Conservation (phyloP, 1,140 invertebrate genomes). For the Drosophila yakuba region DNA sequence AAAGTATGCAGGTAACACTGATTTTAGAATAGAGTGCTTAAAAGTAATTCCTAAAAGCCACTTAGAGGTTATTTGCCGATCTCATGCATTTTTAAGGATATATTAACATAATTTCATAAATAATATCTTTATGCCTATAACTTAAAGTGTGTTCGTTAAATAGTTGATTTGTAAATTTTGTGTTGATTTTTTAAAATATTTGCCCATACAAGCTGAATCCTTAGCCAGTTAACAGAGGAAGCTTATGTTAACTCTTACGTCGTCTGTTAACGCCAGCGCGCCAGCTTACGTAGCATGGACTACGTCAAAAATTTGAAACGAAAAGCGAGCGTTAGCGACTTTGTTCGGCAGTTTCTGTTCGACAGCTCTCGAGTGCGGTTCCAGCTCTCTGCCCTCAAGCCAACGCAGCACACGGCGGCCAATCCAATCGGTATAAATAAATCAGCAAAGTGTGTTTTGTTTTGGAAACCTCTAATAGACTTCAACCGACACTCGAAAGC, state of each 20-base stretch:
- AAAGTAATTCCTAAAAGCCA: too few relatives aligned
- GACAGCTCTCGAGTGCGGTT: conserved; percentile 68
- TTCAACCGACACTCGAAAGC: conserved; percentile 33
- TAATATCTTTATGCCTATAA: too few relatives aligned
- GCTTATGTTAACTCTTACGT: conserved; percentile 14
- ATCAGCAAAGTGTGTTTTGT: conserved; percentile 48
- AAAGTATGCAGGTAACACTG: too few relatives aligned
- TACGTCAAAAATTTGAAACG: conserved; percentile 48
- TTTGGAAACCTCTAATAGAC: conserved; percentile 46
- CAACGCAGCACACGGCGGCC: neutral
- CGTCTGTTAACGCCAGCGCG: conserved; percentile 25
- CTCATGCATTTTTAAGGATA: too few relatives aligned
- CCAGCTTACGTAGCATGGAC: conserved; percentile 14
- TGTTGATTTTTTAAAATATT: too few relatives aligned
- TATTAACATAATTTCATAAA: too few relatives aligned
- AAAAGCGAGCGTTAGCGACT: conserved; percentile 54
- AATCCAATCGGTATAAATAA: conserved; percentile 9
- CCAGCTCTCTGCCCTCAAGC: conserved; percentile 5
- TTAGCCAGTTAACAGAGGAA: neutral
- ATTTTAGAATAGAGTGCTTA: too few relatives aligned
- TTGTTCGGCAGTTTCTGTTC: conserved; percentile 59
- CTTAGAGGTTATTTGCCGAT: too few relatives aligned
- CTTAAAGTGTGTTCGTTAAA: too few relatives aligned
- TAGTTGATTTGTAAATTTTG: too few relatives aligned
- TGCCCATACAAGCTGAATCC: neutral